Evolutionary conservation across 2,797 vertebrate species (phyloP), one percentile per base, ranked within the genome.

Genomic region (Lagodon rhomboides): DNA sequence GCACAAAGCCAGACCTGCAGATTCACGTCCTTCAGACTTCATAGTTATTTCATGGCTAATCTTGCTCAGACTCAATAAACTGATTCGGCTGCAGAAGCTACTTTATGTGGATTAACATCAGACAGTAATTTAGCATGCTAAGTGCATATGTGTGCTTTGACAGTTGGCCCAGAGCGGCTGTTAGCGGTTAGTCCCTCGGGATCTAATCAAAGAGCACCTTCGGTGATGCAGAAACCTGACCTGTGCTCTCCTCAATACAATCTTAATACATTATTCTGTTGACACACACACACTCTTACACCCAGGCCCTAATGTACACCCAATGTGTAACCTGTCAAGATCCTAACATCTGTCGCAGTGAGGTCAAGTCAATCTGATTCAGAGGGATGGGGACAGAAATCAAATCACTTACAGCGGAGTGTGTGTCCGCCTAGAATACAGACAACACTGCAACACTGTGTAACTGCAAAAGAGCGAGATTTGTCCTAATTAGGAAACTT

Each of bases 401-500:
- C 22, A 47, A 66, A 66, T 60, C 47, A 38, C 34, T 30, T 3
- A 4, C 6, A 79, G 56, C 56, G 38, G 10, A 13, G 49, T 7
- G n/a, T 7, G 30, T 27, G 13, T 63, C 15, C 17, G n/a, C 38
- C 12, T n/a, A 20, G 50, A 66, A 61, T 66, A 75, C 53, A 49
- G 47, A 68, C 34, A 34, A 22, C 16, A 53, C 51, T n/a, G n/a
- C n/a, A n/a, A n/a, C n/a, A n/a, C n/a, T 30, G 46, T 55, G 41
- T 34, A 41, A 47, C 34, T 67, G 18, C 18, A 27, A 16, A 34
- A 44, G 13, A 54, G 1, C 49, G 4, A 49, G 30, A 70, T 56
- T 77, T 78, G 60, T 68, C 58, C 41, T 50, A 38, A 68, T 83
- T 53, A 74, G 56, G 47, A 20, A 59, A 44, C 10, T 17, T 74